phyloP scores from a whole-genome alignment of 64 coral and sea anemone species.

The Montipora efflorescens region DNA sequence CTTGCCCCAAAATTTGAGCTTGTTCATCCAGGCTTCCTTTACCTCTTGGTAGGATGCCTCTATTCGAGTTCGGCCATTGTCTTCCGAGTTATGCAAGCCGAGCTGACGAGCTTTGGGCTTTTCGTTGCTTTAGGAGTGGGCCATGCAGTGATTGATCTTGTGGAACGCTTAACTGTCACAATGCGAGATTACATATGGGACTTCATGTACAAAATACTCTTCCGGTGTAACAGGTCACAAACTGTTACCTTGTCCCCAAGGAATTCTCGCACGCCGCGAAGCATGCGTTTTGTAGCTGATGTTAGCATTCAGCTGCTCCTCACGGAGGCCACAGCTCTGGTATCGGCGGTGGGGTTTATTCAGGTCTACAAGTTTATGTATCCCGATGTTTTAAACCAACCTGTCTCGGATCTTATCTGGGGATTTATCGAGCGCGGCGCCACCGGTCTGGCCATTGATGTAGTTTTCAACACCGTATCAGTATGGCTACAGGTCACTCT shows the following conservation, averaged over 20 bases:
- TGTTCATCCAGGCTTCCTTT: conserved; percentile 59
- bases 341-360: conserved; percentile 39
- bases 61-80: conserved; percentile 71
- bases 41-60: conserved; percentile 58
- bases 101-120: conserved; percentile 55
- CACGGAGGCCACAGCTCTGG: conserved; percentile 28
- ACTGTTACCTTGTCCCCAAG: conserved; percentile 2
- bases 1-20: conserved; percentile 20
- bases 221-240: conserved; percentile 14
- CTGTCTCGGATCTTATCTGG: neutral
- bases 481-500: conserved; percentile 33
- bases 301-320: conserved; percentile 59
- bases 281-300: conserved; percentile 57
- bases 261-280: conserved; percentile 39
- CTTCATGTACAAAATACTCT: conserved; percentile 45
- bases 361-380: conserved; percentile 29
- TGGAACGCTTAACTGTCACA: conserved; percentile 77
- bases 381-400: neutral
- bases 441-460: conserved; percentile 46
- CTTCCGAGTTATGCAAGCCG: conserved; percentile 87
- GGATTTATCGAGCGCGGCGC: conserved; percentile 30
- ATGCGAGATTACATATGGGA: conserved; percentile 89
- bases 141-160: conserved; percentile 76
- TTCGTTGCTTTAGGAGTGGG: conserved; percentile 68
- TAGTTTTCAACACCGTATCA: conserved; percentile 46